Evolutionary conservation across 2,113 vertebrate genomes (phyloP).

Genomic region (Triplophysa siluroides): DNA sequence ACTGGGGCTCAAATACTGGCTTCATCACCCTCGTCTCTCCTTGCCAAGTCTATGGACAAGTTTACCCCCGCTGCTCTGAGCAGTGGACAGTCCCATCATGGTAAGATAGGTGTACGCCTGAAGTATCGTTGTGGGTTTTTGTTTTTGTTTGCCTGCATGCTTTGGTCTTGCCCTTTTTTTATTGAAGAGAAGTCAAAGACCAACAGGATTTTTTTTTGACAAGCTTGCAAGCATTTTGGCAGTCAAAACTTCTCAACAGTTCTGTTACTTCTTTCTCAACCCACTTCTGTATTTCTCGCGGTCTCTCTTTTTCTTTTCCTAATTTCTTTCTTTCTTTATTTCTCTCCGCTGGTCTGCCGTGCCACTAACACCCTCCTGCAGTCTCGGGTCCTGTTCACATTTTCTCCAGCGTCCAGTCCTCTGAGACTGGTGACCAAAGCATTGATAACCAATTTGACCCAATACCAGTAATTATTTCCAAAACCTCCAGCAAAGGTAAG

Average conservation of each 20-base stretch:
- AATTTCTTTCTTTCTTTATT: background rate
- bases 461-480: constrained; percentile 97
- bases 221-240: too few relatives aligned
- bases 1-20: constrained; percentile 65
- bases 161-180: too few relatives aligned
- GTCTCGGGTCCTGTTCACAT: constrained; percentile 49
- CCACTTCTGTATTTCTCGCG: background rate
- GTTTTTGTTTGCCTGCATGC: too few relatives aligned
- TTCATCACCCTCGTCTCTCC: constrained; percentile 62
- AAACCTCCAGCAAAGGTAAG: constrained; percentile 98
- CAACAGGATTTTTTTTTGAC: too few relatives aligned
- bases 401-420: constrained; percentile 62
- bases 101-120: constrained; percentile 73
- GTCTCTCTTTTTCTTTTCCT: background rate
- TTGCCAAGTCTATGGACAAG: constrained; percentile 83
- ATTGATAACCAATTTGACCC: constrained; percentile 98
- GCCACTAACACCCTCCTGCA: constrained; percentile 50
- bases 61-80: constrained; percentile 77
- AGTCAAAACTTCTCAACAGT: background rate
- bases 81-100: constrained; percentile 81
- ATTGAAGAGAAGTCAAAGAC: too few relatives aligned
- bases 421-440: constrained; percentile 87
- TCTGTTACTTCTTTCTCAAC: background rate
- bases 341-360: constrained; percentile 50
- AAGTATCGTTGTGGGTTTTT: too few relatives aligned